phyloP scores from a whole-genome alignment of 2,888 invertebrate genomes.

The Pristionchus entomophagus region DNA sequence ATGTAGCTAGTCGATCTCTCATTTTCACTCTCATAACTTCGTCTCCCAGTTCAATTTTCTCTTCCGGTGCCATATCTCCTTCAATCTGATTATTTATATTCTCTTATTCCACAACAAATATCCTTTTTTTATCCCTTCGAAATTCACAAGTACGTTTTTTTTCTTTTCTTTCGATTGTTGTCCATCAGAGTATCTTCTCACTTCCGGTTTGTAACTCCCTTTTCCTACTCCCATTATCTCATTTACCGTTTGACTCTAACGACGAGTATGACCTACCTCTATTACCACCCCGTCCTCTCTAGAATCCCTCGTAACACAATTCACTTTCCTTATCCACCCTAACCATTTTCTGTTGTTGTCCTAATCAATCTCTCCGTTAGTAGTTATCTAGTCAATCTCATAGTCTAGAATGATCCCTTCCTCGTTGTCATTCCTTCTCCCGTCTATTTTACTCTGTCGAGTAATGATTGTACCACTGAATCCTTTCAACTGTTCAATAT shows the following conservation, averaged over 20 bases:
- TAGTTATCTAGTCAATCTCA: slow-evolving; percentile 21
- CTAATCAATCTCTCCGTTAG: not conserved
- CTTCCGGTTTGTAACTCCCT: not conserved
- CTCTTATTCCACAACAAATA: not conserved
- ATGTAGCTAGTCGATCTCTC: slow-evolving; percentile 11
- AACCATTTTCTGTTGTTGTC: not conserved
- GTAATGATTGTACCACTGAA: not conserved
- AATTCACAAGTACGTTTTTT: not conserved
- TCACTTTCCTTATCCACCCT: not conserved
- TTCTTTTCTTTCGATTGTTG: not conserved
- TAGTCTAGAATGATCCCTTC: not conserved
- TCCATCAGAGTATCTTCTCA: not conserved
- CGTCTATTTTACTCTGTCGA: not conserved
- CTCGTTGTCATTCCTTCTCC: not conserved
- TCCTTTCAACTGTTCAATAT: slow-evolving; percentile 13
- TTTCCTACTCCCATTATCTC: not conserved
- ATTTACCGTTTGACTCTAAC: not conserved
- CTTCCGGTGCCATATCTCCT: not conserved
- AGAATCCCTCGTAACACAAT: not conserved
- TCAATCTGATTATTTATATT: slow-evolving; percentile 18
- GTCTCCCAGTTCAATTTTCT: not conserved
- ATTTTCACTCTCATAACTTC: not conserved
- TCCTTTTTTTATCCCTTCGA: not conserved
- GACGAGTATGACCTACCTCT: slow-evolving; percentile 31
- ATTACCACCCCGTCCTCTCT: not conserved